Evolutionary conservation across 2,888 invertebrate genomes (phyloP).

Genomic region (Melieria omissa): DNA sequence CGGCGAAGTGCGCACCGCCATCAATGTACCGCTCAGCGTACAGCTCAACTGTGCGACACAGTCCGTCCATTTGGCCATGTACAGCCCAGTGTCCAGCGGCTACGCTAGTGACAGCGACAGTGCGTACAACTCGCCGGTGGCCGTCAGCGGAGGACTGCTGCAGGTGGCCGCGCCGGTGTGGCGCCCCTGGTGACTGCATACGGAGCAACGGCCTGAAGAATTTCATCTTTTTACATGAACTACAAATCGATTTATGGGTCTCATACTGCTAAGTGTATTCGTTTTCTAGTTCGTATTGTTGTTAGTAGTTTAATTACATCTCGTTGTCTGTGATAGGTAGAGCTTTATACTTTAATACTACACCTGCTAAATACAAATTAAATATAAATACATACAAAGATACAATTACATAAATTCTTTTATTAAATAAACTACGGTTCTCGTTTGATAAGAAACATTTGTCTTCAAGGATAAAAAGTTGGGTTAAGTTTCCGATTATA

Average conservation of each 20-base stretch:
- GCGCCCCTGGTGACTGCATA: constrained; percentile 61
- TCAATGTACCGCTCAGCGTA: constrained; percentile 53
- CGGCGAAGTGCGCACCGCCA: constrained; percentile 45
- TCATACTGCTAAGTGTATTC: constrained; percentile 24
- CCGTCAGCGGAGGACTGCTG: constrained; percentile 47
- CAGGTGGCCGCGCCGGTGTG: constrained; percentile 54
- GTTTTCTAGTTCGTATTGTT: constrained; percentile 18
- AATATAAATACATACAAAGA: too few species aligned
- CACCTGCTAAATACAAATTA: too few species aligned
- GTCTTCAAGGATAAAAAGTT: too few species aligned
- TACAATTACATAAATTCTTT: too few species aligned
- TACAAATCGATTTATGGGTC: constrained; percentile 16
- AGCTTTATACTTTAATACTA: constrained; percentile 50
- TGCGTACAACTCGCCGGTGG: constrained; percentile 36
- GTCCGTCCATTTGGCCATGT: constrained; percentile 35
- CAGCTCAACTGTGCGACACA: constrained; percentile 45
- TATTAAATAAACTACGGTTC: too few species aligned
- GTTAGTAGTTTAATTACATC: background rate
- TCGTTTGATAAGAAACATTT: too few species aligned
- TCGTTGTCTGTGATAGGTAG: constrained; percentile 59
- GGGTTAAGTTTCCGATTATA: too few species aligned
- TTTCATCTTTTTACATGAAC: background rate
- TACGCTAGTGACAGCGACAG: constrained; percentile 63
- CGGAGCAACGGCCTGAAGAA: background rate
- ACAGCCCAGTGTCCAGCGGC: constrained; percentile 64